Evolutionary conservation across 2,113 vertebrate species (phyloP).

Genomic region (Plecturocebus donacophilus): DNA sequence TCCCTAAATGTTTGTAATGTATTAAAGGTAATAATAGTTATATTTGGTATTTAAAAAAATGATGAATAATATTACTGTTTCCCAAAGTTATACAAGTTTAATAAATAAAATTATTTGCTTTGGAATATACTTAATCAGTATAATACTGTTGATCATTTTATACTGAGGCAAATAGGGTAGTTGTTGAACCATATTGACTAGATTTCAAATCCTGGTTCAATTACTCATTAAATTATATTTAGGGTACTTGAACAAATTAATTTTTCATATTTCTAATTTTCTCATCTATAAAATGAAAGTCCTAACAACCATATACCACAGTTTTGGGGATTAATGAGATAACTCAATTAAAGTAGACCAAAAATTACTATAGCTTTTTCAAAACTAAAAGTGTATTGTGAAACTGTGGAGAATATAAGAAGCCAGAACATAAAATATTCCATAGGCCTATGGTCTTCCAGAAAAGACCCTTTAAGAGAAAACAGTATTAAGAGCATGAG

Average conservation of each 20-base stretch:
- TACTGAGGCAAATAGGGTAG: background rate
- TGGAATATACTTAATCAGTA: background rate
- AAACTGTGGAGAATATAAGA: background rate
- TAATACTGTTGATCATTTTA: background rate
- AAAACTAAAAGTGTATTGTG: constrained; percentile 1
- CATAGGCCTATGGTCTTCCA: background rate
- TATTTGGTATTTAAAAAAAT: background rate
- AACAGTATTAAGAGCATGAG: background rate
- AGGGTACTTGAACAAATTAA: background rate
- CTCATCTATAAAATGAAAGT: background rate
- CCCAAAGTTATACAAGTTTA: background rate
- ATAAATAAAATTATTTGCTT: background rate
- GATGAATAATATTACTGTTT: background rate
- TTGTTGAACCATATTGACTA: background rate
- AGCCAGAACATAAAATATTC: background rate
- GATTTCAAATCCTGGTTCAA: background rate
- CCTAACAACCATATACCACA: background rate
- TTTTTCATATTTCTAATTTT: background rate
- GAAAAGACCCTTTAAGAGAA: background rate
- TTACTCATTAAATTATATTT: background rate
- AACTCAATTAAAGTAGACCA: background rate
- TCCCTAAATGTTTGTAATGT: background rate
- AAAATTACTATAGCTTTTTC: background rate
- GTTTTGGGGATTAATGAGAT: background rate
- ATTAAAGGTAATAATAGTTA: background rate